Evolutionary conservation across 2,113 vertebrate genomes (phyloP).

Genomic region (Hepsetus odoe): DNA sequence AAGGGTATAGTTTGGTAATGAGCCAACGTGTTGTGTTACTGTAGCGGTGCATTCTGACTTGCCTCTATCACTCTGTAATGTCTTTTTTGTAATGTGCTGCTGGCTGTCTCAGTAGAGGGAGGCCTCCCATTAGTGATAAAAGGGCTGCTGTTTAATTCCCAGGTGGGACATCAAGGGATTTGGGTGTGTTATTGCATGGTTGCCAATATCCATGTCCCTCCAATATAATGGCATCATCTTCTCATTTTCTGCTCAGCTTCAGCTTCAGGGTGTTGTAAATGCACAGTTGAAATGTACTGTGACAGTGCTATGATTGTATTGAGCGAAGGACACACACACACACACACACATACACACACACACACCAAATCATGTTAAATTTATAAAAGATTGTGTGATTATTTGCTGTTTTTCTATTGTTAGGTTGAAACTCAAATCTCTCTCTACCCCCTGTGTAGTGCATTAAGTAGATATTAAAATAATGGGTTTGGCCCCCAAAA

Average conservation of each 20-base stretch:
- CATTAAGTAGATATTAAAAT: no score
- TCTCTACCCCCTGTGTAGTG: no score
- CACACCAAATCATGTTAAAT: no score
- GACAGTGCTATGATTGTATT: background rate
- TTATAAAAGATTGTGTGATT: no score
- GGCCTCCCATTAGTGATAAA: constrained; percentile 27
- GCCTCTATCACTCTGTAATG: background rate
- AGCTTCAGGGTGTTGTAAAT: background rate
- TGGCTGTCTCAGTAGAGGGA: background rate
- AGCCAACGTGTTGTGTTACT: background rate
- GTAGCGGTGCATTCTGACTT: background rate
- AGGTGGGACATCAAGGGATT: constrained; percentile 22
- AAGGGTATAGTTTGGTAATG: no score
- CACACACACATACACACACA: no score
- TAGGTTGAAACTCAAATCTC: no score
- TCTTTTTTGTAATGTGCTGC: background rate
- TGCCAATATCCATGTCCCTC: constrained; percentile 1
- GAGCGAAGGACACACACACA: no score
- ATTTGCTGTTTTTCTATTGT: no score
- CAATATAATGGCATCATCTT: constrained; percentile 24
- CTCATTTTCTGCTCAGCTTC: constrained; percentile 22
- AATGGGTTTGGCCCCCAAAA: no score
- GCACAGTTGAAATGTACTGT: background rate
- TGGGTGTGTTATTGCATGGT: constrained; percentile 16
- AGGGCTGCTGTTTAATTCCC: constrained; percentile 28